Evolutionary conservation across 2,113 vertebrate species (phyloP), one percentile per base, ranked within the genome.

Genomic region (Osmerus eperlanus): DNA sequence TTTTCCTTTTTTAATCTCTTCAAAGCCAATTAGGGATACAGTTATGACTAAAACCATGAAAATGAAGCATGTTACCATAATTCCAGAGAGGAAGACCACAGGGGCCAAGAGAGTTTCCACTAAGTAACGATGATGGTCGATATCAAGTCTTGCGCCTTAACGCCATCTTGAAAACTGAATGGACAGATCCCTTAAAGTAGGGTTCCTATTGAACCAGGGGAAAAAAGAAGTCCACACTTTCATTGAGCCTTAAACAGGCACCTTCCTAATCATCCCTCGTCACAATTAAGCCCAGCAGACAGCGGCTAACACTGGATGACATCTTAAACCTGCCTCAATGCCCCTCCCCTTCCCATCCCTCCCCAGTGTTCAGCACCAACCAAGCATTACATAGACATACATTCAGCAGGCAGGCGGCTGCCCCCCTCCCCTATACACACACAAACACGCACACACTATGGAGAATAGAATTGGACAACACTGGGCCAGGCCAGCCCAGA

Each of bases 281-380:
- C 73, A 88, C 77, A 85, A 87, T 86, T 81, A 87, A 85, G 72
- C 70, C 65, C 77, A 76, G 62, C 58, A 55, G 81, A 88, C 82
- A 87, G 71, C 72, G 70, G 77, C 83, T 78, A 85, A 87, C 82
- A 81, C 62, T 58, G 77, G 80, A 70, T 71, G 65, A 82, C 82
- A 81, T 87, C 77, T 82, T 78, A 83, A 83, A 86, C 73, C 67
- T 73, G 65, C 55, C 29, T 52, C 87, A 79, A 87, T 86, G 86
- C 76, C 73, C 14, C 67, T 65, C 78, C 32, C 19, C 36, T 36
- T 47, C 0, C 56, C 56, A 2, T 58, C 68, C 67, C 68, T 80
- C 74, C 79, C 77, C 79, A 86, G 81, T 88, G 83, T 88, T 88
- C 82, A 84, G 82, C 85, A 86, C 84, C 80, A 89, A 83, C 82